phyloP scores from a whole-genome alignment of 2,797 vertebrate species.

The Taenioides sp. region DNA sequence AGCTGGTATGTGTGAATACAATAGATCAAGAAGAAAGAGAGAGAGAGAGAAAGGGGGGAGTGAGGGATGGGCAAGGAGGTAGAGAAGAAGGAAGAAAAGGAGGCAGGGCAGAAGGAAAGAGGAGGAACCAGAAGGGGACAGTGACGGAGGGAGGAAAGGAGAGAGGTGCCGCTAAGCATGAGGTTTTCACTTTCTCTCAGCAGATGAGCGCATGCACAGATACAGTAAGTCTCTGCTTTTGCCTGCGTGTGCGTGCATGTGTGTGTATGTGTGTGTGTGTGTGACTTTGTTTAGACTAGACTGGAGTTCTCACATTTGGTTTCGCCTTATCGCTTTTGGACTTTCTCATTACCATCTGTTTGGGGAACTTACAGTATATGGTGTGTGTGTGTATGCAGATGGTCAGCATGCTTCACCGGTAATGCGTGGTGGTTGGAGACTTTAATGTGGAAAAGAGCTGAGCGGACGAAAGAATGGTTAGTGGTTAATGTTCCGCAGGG shows the following conservation, averaged over 20 bases:
- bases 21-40: slow-evolving; percentile 66
- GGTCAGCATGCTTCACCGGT: slow-evolving; percentile 30
- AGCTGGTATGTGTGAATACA: slow-evolving; percentile 75
- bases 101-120: slow-evolving; percentile 46
- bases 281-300: slow-evolving; percentile 29
- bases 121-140: slow-evolving; percentile 51
- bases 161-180: slow-evolving; percentile 73
- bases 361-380: slow-evolving; percentile 28
- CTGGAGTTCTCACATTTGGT: slow-evolving; percentile 28
- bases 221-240: slow-evolving; percentile 77
- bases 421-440: slow-evolving; percentile 50
- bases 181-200: slow-evolving; percentile 76
- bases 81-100: slow-evolving; percentile 27
- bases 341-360: slow-evolving; percentile 42
- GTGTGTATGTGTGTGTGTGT: slow-evolving; percentile 22
- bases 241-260: slow-evolving; percentile 27
- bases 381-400: slow-evolving; percentile 43
- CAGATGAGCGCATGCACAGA: slow-evolving; percentile 79
- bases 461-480: slow-evolving; percentile 53
- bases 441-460: slow-evolving; percentile 65
- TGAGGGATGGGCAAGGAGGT: slow-evolving; percentile 31
- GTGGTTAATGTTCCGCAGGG: slow-evolving; percentile 60
- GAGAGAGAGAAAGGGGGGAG: slow-evolving; percentile 10
- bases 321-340: slow-evolving; percentile 23
- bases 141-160: slow-evolving; percentile 65